phyloP scores from a whole-genome alignment of 2,888 invertebrate genomes.

The Plusia festucae region DNA sequence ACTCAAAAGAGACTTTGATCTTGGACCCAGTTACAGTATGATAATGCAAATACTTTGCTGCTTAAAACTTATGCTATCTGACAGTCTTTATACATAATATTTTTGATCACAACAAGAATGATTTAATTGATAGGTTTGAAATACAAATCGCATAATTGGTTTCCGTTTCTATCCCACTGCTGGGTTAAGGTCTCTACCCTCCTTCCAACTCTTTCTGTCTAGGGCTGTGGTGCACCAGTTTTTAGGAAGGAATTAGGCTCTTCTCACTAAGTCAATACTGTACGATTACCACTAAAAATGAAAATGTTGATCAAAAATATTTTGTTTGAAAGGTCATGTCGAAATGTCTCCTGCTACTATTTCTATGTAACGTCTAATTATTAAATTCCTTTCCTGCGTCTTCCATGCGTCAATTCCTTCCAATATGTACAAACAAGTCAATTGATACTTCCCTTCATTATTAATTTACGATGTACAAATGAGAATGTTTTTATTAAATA shows the following conservation, averaged over 20 bases:
- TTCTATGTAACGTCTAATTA: constrained; percentile 41
- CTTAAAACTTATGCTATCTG: background rate
- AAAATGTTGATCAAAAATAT: background rate
- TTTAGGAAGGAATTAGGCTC: too few species aligned
- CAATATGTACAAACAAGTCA: constrained; percentile 86
- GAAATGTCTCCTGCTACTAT: background rate
- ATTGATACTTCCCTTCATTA: constrained; percentile 71
- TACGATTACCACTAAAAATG: too few species aligned
- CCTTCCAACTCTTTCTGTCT: too few species aligned
- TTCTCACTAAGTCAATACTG: too few species aligned
- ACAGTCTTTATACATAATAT: background rate
- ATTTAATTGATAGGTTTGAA: background rate
- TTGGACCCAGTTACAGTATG: too few species aligned
- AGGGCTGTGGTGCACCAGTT: too few species aligned
- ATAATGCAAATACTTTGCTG: background rate
- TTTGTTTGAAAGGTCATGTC: background rate
- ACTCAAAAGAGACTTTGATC: too few species aligned
- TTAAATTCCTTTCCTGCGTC: constrained; percentile 78
- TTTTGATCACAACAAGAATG: background rate
- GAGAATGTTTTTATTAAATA: constrained; percentile 24
- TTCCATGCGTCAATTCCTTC: constrained; percentile 88
- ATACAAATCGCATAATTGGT: too few species aligned
- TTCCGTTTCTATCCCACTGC: too few species aligned
- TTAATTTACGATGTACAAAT: background rate
- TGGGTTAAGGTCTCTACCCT: too few species aligned